Percentiles rank a stretch among this genome's conserved stretches.
Conservation (phyloP, 2,888 invertebrate species). For the Arctia plantaginis region DNA sequence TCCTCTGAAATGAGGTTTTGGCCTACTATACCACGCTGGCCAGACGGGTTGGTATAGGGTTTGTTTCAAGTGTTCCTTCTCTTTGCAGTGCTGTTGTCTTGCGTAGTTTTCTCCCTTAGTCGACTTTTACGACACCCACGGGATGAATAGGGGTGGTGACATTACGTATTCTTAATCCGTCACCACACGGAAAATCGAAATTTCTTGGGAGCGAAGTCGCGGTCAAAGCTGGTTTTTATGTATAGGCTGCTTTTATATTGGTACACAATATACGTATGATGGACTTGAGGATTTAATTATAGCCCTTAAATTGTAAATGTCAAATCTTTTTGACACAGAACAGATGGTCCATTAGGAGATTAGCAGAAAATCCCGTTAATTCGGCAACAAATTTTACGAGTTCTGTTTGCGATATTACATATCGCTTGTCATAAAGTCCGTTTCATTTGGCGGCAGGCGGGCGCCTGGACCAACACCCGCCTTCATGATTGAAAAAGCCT, state of each 20-base stretch:
- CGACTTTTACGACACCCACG: no score
- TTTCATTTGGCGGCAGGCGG: conserved; percentile 15
- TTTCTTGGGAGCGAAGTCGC: neutral
- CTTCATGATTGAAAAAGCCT: conserved; percentile 5
- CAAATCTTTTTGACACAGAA: neutral
- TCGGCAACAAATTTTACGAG: conserved; percentile 15
- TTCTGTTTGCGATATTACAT: conserved; percentile 2
- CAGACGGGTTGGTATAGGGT: no score
- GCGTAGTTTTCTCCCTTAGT: no score
- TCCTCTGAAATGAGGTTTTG: no score
- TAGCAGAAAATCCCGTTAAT: conserved; percentile 15
- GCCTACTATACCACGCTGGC: no score
- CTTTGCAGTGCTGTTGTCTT: no score
- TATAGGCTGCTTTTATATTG: neutral
- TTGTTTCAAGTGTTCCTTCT: no score
- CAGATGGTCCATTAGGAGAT: conserved; percentile 13
- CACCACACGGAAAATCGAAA: no score
- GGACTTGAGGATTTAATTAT: neutral
- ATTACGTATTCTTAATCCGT: no score
- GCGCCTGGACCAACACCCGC: conserved; percentile 2
- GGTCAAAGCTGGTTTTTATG: neutral
- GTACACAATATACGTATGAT: neutral
- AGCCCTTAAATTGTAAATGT: neutral
- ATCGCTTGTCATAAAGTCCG: conserved; percentile 10
- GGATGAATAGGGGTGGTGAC: no score